Conservation (phyloP, 2,113 vertebrate species). For the Ceyx cyanopectus region DNA sequence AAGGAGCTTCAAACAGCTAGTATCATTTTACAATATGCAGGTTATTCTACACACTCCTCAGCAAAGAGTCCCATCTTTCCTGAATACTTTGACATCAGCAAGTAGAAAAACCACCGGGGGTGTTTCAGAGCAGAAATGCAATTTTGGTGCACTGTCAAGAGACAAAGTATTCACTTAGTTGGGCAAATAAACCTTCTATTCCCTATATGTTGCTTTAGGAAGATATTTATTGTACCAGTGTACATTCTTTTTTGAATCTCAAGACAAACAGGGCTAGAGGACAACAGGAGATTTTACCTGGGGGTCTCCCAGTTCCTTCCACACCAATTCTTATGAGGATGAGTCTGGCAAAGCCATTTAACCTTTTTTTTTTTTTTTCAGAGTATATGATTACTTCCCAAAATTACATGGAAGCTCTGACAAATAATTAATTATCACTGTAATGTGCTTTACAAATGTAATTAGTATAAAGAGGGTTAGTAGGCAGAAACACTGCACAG, state of each 20-base stretch:
- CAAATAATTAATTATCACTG: conserved; percentile 24
- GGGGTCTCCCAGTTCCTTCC: not conserved
- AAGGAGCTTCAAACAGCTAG: not conserved
- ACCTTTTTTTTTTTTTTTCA: not conserved
- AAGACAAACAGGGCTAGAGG: not conserved
- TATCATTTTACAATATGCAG: not conserved
- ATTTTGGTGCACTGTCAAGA: not conserved
- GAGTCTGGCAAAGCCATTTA: conserved; percentile 10
- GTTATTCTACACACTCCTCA: not conserved
- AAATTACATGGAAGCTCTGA: not conserved
- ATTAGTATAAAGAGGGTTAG: not conserved
- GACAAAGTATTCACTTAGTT: not conserved
- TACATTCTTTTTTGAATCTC: not conserved
- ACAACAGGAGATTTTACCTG: not conserved
- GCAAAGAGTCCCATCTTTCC: not conserved
- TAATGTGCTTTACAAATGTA: not conserved
- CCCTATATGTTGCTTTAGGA: not conserved
- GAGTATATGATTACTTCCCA: not conserved
- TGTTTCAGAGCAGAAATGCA: not conserved
- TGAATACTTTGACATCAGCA: not conserved
- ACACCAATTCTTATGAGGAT: not conserved
- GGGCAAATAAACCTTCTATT: not conserved
- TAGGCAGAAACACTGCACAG: not conserved
- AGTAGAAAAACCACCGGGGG: not conserved
- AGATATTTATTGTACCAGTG: not conserved